These are phyloP conservation scores for Helarctos malayanus DNA, from an alignment of 2,797 vertebrate species.

Conservation along the genomic window DNA sequence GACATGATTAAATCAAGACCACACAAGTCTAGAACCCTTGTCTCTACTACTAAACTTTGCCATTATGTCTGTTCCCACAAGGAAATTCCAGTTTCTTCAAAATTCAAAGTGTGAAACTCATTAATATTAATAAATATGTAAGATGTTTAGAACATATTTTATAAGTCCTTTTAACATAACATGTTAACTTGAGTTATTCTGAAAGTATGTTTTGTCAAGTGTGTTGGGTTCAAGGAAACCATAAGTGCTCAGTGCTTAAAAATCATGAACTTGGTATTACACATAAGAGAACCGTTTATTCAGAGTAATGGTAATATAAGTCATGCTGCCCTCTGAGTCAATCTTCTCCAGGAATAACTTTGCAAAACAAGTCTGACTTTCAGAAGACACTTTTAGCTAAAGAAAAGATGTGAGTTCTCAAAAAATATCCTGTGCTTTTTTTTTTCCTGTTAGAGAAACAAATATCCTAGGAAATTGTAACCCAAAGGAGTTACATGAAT, in stretches of 20 bases:
- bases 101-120: not conserved
- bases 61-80: not conserved
- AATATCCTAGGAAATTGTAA: slow-evolving; percentile 5
- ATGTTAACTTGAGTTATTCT: not conserved
- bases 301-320: not conserved
- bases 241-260: not conserved
- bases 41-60: not conserved
- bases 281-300: not conserved
- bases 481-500: not conserved
- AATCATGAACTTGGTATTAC: slow-evolving; percentile 32
- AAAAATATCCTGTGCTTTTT: not conserved
- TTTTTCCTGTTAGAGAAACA: not conserved
- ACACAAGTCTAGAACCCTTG: not conserved
- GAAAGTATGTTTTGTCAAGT: not conserved
- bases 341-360: not conserved
- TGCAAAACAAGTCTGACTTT: not conserved
- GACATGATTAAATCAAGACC: not conserved
- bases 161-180: not conserved
- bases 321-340: not conserved
- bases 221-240: slow-evolving; percentile 6
- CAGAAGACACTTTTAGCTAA: not conserved
- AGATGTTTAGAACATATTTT: not conserved
- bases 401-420: not conserved
- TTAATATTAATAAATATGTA: not conserved
- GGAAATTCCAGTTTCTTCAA: not conserved